Conservation (phyloP, 2,888 invertebrate genomes). For the Acrobasis suavella region DNA sequence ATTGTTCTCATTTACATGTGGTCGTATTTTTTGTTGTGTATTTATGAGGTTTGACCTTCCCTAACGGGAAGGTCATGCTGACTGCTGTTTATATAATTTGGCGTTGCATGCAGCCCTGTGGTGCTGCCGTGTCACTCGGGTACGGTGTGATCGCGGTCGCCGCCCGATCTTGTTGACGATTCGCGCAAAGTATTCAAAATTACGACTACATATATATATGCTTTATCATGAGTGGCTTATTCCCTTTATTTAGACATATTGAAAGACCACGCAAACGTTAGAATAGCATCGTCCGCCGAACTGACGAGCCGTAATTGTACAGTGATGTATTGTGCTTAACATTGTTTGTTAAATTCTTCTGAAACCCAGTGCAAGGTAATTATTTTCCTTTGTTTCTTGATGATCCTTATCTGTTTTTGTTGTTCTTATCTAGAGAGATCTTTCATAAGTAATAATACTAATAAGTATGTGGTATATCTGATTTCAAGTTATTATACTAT, state of each 20-base stretch:
- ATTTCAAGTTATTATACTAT: too few species aligned
- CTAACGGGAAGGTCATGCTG: conserved; percentile 63
- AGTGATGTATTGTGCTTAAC: conserved; percentile 22
- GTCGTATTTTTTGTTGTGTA: conserved; percentile 25
- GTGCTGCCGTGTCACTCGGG: conserved; percentile 38
- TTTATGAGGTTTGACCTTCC: conserved; percentile 60
- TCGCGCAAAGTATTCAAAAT: conserved; percentile 42
- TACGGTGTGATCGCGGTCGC: conserved; percentile 44
- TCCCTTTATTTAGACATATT: conserved; percentile 55
- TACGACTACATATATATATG: conserved; percentile 34
- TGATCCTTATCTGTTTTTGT: not conserved
- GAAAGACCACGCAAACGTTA: conserved; percentile 47
- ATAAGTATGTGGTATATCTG: too few species aligned
- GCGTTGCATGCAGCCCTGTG: conserved; percentile 26
- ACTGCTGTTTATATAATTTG: conserved; percentile 64
- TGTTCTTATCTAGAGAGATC: not conserved
- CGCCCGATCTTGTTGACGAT: conserved; percentile 50
- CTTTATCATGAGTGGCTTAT: conserved; percentile 47
- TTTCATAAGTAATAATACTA: too few species aligned
- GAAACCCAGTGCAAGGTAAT: not conserved
- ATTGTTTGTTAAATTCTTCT: not conserved
- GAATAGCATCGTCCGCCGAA: conserved; percentile 29
- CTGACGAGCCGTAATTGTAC: conserved; percentile 13
- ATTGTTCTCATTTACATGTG: conserved; percentile 31
- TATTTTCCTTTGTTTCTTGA: not conserved